These are phyloP conservation scores for Ophion obscuratus DNA, from an alignment of 2,888 invertebrate genomes.

Conservation along the genomic window DNA sequence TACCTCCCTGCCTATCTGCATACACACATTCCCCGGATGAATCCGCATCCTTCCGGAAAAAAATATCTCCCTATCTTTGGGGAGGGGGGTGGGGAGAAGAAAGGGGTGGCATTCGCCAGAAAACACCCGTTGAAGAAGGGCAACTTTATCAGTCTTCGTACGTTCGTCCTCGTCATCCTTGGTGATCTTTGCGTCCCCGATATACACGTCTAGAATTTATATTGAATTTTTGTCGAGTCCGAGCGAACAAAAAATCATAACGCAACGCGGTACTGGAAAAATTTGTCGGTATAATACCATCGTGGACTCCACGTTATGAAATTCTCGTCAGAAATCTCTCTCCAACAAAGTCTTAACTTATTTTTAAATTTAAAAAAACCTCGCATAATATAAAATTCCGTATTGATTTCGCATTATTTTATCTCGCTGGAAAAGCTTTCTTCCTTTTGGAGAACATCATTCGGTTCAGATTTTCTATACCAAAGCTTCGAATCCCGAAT, in stretches of 20 bases:
- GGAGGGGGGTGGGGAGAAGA: neutral
- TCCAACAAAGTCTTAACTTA: neutral
- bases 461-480: neutral
- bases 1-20: constrained; percentile 40
- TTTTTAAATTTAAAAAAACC: neutral
- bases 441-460: neutral
- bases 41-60: constrained; percentile 33
- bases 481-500: neutral
- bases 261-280: constrained; percentile 11
- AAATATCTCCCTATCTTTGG: constrained; percentile 22
- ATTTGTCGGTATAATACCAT: constrained; percentile 17
- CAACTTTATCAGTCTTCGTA: constrained; percentile 34
- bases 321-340: neutral
- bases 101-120: constrained; percentile 21
- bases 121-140: constrained; percentile 23
- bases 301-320: neutral
- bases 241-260: constrained; percentile 33
- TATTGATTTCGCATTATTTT: neutral
- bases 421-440: neutral
- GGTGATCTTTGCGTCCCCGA: constrained; percentile 23
- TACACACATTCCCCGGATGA: constrained; percentile 53
- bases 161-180: constrained; percentile 21
- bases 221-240: constrained; percentile 44
- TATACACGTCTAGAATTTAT: constrained; percentile 49
- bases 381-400: neutral